Conservation (phyloP, 2,888 invertebrate genomes). For the Lacanobia wlatinum region DNA sequence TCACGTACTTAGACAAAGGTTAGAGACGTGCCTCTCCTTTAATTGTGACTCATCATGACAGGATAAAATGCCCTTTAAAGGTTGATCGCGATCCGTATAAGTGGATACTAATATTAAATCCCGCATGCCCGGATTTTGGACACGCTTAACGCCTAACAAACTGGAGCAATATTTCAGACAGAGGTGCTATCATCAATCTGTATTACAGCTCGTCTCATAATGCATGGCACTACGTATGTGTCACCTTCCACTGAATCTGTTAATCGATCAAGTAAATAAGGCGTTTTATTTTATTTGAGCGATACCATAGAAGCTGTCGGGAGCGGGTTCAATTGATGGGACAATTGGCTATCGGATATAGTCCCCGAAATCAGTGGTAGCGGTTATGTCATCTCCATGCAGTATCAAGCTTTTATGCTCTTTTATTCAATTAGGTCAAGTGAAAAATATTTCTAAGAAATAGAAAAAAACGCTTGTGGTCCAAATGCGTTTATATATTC, state of each 20-base stretch:
- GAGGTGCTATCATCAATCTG: conserved; percentile 59
- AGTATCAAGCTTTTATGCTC: neutral
- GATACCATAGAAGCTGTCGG: conserved; percentile 12
- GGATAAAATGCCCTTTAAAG: conserved; percentile 38
- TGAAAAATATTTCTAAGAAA: neutral
- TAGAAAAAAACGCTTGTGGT: neutral
- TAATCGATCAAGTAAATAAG: conserved; percentile 61
- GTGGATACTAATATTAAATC: conserved; percentile 43
- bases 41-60: conserved; percentile 26
- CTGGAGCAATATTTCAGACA: conserved; percentile 57
- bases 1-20: conserved; percentile 32
- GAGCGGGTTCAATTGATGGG: conserved; percentile 47
- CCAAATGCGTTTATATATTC: neutral
- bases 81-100: conserved; percentile 43
- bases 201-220: conserved; percentile 58
- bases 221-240: conserved; percentile 53
- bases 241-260: conserved; percentile 51
- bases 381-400: conserved; percentile 24
- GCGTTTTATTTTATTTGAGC: conserved; percentile 45
- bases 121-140: conserved; percentile 46
- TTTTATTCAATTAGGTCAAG: neutral
- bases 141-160: conserved; percentile 40
- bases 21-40: conserved; percentile 25
- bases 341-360: conserved; percentile 30
- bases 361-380: conserved; percentile 9